A percentile compares a stretch with the other conserved stretches of the same genome.
These are phyloP conservation scores for Loxodonta africana DNA, from an alignment of 2,113 vertebrate genomes.

Conservation along the genomic window DNA sequence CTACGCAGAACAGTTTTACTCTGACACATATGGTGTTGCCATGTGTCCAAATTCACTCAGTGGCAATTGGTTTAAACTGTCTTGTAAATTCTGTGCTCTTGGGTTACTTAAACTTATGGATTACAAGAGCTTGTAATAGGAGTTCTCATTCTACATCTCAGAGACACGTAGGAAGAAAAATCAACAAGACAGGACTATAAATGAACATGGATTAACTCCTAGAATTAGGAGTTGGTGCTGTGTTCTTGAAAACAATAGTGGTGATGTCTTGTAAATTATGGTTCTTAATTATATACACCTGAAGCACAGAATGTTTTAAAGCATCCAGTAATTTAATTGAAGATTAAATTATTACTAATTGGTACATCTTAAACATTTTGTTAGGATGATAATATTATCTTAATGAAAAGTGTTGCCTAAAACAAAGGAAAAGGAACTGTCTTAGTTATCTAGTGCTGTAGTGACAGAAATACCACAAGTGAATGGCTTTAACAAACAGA, in stretches of 20 bases:
- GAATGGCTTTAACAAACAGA: no score
- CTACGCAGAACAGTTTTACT: no score
- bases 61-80: not conserved
- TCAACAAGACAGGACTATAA: not conserved
- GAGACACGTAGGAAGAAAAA: not conserved
- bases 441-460: no score
- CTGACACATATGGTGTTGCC: no score
- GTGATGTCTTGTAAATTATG: not conserved
- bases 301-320: not conserved
- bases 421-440: not conserved
- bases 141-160: not conserved
- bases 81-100: not conserved
- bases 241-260: not conserved
- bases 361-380: not conserved
- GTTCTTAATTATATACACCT: accelerated
- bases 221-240: not conserved
- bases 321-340: not conserved
- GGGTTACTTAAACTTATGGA: not conserved
- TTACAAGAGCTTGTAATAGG: not conserved
- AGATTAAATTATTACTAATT: not conserved
- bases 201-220: not conserved
- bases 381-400: not conserved
- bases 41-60: no score
- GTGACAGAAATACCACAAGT: no score
- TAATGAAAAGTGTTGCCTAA: not conserved